phyloP scores from a whole-genome alignment of 2,113 vertebrate genomes.

The Oryzias celebensis region DNA sequence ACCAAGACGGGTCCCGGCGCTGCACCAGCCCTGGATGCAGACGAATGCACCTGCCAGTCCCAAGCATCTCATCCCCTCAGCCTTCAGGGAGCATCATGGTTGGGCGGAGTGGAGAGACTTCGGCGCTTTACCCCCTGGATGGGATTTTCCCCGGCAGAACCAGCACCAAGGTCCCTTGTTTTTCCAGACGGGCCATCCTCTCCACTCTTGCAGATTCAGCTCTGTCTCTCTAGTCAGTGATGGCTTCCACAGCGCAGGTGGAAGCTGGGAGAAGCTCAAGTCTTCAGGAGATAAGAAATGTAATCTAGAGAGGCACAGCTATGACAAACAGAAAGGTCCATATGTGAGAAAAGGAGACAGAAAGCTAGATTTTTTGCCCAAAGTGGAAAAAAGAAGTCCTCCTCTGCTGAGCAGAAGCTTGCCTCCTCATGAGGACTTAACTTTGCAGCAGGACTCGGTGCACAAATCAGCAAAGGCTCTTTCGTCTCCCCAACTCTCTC shows the following conservation, averaged over 20 bases:
- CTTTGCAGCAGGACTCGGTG: not conserved
- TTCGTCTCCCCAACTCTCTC: slow-evolving; percentile 21
- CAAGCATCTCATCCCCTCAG: slow-evolving; percentile 45
- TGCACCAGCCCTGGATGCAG: slow-evolving; percentile 67
- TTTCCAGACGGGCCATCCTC: slow-evolving; percentile 19
- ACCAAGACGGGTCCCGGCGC: slow-evolving; percentile 35
- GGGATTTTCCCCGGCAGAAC: slow-evolving; percentile 42
- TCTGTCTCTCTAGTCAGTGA: slow-evolving; percentile 23
- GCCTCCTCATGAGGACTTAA: slow-evolving; percentile 10
- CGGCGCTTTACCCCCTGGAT: slow-evolving; percentile 25
- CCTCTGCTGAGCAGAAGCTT: slow-evolving; percentile 9
- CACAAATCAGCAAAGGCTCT: slow-evolving; percentile 22
- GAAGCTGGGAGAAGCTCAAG: slow-evolving; percentile 43
- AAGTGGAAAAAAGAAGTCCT: slow-evolving; percentile 25
- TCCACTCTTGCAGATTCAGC: slow-evolving; percentile 29
- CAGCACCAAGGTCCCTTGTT: slow-evolving; percentile 34
- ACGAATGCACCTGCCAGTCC: slow-evolving; percentile 31
- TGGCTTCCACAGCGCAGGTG: slow-evolving; percentile 18
- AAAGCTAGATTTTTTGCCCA: slow-evolving; percentile 15
- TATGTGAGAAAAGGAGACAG: slow-evolving; percentile 43
- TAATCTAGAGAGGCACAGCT: slow-evolving; percentile 15
- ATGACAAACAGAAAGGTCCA: slow-evolving; percentile 30
- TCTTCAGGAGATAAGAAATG: slow-evolving; percentile 24
- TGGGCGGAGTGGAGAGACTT: slow-evolving; percentile 54
- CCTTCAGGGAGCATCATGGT: slow-evolving; percentile 48